Conservation (phyloP, 2,113 vertebrate species). For the Heptranchias perlo region DNA sequence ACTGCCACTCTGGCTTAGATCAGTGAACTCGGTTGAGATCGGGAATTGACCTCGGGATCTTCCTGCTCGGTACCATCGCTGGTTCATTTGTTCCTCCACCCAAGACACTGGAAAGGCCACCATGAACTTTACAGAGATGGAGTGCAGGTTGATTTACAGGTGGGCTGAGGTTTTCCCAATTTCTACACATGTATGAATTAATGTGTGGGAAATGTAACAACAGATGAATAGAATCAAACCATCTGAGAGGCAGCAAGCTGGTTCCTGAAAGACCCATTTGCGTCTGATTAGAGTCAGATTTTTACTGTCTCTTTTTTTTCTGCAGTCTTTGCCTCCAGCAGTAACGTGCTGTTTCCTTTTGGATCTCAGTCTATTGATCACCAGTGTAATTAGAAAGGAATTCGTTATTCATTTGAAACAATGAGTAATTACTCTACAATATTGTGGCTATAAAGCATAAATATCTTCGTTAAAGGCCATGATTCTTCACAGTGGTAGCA, state of each 20-base stretch:
- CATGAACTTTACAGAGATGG: not conserved
- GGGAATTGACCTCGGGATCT: not conserved
- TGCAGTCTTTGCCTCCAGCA: not conserved
- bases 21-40: not conserved
- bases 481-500: not conserved
- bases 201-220: not conserved
- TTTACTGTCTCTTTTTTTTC: not conserved
- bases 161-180: not conserved
- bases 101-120: not conserved
- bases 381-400: not conserved
- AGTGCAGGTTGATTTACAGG: not conserved
- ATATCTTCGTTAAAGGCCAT: slow-evolving; percentile 12
- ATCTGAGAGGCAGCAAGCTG: not conserved
- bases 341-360: not conserved
- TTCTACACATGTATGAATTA: not conserved
- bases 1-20: not conserved
- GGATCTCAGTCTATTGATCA: not conserved
- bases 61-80: not conserved
- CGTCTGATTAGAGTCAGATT: not conserved
- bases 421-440: not conserved
- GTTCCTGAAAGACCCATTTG: not conserved
- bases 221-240: not conserved
- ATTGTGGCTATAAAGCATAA: not conserved
- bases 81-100: not conserved
- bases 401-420: slow-evolving; percentile 20